Conservation (phyloP, 2,797 vertebrate genomes). For the Pseudopleuronectes americanus region DNA sequence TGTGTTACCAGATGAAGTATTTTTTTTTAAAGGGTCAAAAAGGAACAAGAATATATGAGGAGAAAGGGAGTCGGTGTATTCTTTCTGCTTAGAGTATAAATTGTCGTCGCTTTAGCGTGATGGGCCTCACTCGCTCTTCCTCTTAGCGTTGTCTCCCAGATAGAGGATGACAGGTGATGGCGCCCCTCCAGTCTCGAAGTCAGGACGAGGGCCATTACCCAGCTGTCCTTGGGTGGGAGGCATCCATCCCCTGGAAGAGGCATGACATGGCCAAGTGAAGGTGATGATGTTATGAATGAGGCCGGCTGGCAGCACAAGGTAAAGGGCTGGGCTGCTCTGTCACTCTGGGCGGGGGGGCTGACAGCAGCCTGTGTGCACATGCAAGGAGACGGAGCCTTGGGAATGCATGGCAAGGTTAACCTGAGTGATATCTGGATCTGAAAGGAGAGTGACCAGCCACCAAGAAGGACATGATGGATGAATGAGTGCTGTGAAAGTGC, state of each 20-base stretch:
- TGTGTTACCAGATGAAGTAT: too few species aligned
- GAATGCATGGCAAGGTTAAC: slow-evolving; percentile 65
- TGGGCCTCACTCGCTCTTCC: neutral
- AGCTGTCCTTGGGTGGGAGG: slow-evolving; percentile 76
- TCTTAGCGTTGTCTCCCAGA: slow-evolving; percentile 39
- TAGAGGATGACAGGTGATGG: slow-evolving; percentile 66
- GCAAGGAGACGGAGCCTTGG: slow-evolving; percentile 64
- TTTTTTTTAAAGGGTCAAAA: too few species aligned
- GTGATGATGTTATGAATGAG: slow-evolving; percentile 83
- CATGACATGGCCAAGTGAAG: slow-evolving; percentile 77
- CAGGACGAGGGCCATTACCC: slow-evolving; percentile 74
- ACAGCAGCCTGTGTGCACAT: slow-evolving; percentile 60
- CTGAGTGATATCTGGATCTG: slow-evolving; percentile 59
- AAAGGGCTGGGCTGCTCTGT: slow-evolving; percentile 68
- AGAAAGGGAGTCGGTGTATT: neutral
- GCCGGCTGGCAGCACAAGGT: slow-evolving; percentile 77
- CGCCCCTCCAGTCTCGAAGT: slow-evolving; percentile 56
- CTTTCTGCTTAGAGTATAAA: neutral
- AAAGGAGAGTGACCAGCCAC: slow-evolving; percentile 51
- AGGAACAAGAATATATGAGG: too few species aligned
- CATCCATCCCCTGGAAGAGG: slow-evolving; percentile 78
- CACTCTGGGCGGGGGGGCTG: slow-evolving; percentile 57
- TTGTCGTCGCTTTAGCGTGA: neutral
- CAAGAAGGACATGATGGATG: slow-evolving; percentile 15
- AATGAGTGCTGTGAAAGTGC: slow-evolving; percentile 8